Percentiles rank a stretch among this genome's conserved stretches.
Conservation (phyloP, 1,140 invertebrate genomes). For the Penaeus indicus region DNA sequence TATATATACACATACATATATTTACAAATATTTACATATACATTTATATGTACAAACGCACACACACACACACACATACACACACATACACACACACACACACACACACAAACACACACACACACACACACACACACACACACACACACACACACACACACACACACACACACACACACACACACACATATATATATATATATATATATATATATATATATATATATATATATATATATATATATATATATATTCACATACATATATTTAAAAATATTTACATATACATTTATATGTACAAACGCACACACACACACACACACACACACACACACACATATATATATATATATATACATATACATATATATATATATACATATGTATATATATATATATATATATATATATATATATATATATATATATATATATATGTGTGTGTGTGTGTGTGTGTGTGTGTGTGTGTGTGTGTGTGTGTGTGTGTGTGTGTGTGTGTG, state of each 20-base stretch:
- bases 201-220: not conserved
- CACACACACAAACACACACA: not conserved
- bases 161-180: not conserved
- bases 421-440: too few relatives aligned
- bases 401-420: too few relatives aligned
- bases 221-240: not conserved
- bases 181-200: not conserved
- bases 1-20: not conserved
- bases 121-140: not conserved
- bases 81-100: not conserved
- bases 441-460: too few relatives aligned
- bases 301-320: not conserved
- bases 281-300: not conserved
- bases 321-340: not conserved
- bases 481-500: too few relatives aligned
- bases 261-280: not conserved
- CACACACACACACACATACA: constrained; percentile 14
- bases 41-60: not conserved
- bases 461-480: too few relatives aligned
- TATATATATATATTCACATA: not conserved
- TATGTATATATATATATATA: too few relatives aligned
- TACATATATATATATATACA: not conserved
- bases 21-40: not conserved
- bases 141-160: not conserved
- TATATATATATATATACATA: not conserved